A percentile compares a stretch with the other conserved stretches of the same genome.
Conservation (phyloP, 2,888 invertebrate genomes). For the Anagyrus pseudococci region DNA sequence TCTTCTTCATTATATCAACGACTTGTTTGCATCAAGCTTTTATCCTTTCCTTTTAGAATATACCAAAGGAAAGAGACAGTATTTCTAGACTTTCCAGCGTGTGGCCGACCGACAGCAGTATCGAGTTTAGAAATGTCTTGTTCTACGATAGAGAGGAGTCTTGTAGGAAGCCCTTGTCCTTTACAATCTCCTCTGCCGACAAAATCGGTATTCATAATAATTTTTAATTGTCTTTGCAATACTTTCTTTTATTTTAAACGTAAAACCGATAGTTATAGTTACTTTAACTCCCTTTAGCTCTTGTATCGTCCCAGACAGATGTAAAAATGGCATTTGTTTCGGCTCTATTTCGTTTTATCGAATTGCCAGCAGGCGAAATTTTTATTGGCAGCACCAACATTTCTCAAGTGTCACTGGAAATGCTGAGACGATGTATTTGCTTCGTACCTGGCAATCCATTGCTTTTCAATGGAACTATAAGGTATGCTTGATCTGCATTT, state of each 20-base stretch:
- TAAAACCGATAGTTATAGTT: no score
- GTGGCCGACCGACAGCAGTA: conserved; percentile 45
- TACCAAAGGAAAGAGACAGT: conserved; percentile 45
- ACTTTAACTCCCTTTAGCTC: conserved; percentile 26
- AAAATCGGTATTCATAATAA: conserved; percentile 39
- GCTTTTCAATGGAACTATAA: conserved; percentile 46
- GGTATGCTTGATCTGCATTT: conserved; percentile 22
- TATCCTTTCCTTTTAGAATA: conserved; percentile 34
- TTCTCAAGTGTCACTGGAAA: conserved; percentile 40
- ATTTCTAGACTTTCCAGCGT: conserved; percentile 33
- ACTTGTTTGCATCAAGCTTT: conserved; percentile 11
- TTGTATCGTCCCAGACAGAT: conserved; percentile 38
- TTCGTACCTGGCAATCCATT: conserved; percentile 45
- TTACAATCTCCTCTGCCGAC: conserved; percentile 42
- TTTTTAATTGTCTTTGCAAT: neutral
- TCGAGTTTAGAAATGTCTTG: conserved; percentile 45
- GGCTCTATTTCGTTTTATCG: conserved; percentile 43
- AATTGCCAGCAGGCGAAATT: conserved; percentile 44
- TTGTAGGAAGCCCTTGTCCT: conserved; percentile 41
- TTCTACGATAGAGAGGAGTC: conserved; percentile 38
- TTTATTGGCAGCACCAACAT: conserved; percentile 43
- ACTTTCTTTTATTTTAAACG: neutral
- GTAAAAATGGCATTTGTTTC: conserved; percentile 42
- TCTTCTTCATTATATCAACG: neutral
- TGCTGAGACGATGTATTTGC: conserved; percentile 43